Base-by-base conservation (phyloP, 2,113 vertebrate genomes). In the Colinus virginianus region DNA sequence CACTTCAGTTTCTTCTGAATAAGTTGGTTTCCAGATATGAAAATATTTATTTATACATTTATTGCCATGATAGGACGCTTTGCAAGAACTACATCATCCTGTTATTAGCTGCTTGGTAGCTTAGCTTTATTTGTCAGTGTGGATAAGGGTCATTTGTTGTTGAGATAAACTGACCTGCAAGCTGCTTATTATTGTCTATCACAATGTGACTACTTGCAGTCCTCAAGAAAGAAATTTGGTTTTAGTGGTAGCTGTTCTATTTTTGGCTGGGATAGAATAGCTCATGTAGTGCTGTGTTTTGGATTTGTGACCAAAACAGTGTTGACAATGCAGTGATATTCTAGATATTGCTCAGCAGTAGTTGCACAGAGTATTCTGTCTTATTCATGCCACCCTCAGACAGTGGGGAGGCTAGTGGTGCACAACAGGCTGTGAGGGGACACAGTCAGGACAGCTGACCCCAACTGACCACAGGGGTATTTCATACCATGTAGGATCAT, bases 51-150 rank as follows among this genome's bases (percentile, higher is more conserved):
- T 30, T 53, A 53, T 15, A 28, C 28, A 28, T 79, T 22, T 69
- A n/a, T 40, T 1, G 22, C 9, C 8, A 19, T 3, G 4, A 45
- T 28, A 62, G 1, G 7, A 45, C 4, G 7, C 13, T 49, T 56
- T 28, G 42, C 7, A 70, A 25, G 21, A 91, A 55, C 4, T 20
- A 6, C 42, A 36, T 13, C 14, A 5, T 26, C 4, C 7, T 59
- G 2, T 64, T 64, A 15, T 48, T 59, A 48, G 26, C n/a, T 75
- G 11, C n/a, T 83, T 62, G 30, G 36, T 83, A 8, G 25, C 16
- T 45, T 22, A 66, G n/a, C 58, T 76, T 83, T 58, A 26, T 20
- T 63, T 21, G 71, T 62, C 22, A 46, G 6, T 14, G 9, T 22
- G 4, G 18, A 2, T 43, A 53, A 36, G 2, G 12, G 28, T 64